Conservation (phyloP, 1,140 invertebrate genomes). For the Drosophila nannoptera region DNA sequence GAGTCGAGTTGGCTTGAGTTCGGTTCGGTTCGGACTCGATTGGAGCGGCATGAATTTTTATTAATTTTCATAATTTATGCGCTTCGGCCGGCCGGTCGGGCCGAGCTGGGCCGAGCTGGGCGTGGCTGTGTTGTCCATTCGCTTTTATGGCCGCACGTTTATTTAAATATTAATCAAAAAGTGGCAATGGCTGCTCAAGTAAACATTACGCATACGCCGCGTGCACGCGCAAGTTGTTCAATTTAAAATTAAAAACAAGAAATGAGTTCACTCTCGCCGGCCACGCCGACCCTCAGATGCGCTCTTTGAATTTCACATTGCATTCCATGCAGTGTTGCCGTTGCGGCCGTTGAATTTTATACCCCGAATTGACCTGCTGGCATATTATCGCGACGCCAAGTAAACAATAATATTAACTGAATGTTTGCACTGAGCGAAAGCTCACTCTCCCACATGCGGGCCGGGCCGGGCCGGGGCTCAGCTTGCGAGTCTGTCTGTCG, state of each 20-base stretch:
- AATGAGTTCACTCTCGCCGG: not conserved
- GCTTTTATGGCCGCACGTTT: slow-evolving; percentile 66
- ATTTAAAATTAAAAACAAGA: slow-evolving; percentile 56
- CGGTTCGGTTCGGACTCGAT: slow-evolving; percentile 1
- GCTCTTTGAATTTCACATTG: not conserved
- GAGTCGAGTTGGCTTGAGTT: not conserved
- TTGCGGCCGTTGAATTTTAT: too few relatives aligned
- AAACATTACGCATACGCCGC: slow-evolving; percentile 61
- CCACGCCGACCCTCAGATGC: slow-evolving; percentile 1
- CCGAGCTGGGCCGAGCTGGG: too few relatives aligned
- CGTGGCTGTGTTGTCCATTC: slow-evolving; percentile 45
- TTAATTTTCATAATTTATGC: slow-evolving; percentile 77
- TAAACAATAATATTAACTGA: not conserved
- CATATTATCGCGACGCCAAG: not conserved
- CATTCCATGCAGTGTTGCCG: too few relatives aligned
- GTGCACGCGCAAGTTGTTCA: slow-evolving; percentile 44
- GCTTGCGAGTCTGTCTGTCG: too few relatives aligned
- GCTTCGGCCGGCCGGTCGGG: slow-evolving; percentile 3
- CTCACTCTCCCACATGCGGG: slow-evolving; percentile 11
- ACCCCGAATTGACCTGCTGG: not conserved
- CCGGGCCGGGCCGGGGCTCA: not conserved
- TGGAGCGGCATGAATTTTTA: slow-evolving; percentile 62
- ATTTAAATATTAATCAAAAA: slow-evolving; percentile 77
- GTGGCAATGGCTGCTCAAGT: slow-evolving; percentile 63
- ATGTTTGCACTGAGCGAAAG: slow-evolving; percentile 6